These are phyloP conservation scores for Phthorimaea operculella DNA, from an alignment of 1,140 invertebrate species.

Conservation along the genomic window DNA sequence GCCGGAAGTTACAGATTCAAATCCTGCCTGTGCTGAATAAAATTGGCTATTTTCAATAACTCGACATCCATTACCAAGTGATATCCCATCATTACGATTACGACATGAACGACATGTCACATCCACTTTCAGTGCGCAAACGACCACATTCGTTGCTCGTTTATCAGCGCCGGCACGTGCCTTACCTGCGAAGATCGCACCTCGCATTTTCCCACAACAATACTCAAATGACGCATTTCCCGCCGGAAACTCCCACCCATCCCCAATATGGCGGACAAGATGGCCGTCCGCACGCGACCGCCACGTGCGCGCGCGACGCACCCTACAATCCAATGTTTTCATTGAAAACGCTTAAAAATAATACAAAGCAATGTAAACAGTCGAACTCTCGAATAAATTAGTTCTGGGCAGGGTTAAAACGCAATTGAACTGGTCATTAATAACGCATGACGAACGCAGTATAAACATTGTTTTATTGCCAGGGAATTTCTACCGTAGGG, in stretches of 20 bases:
- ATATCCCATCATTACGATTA: too few relatives aligned
- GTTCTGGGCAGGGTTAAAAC: conserved; percentile 52
- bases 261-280: conserved; percentile 34
- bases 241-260: conserved; percentile 57
- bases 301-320: conserved; percentile 34
- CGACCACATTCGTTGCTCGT: too few relatives aligned
- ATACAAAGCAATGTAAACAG: conserved; percentile 43
- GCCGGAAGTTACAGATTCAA: too few relatives aligned
- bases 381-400: conserved; percentile 55
- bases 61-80: background rate
- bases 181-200: conserved; percentile 13
- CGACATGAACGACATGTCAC: too few relatives aligned
- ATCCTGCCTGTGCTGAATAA: too few relatives aligned
- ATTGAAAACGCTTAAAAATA: conserved; percentile 59
- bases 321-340: conserved; percentile 45
- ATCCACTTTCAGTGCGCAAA: too few relatives aligned
- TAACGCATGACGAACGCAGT: conserved; percentile 12
- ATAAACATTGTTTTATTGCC: too few relatives aligned
- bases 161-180: background rate
- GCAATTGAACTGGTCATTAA: conserved; percentile 58
- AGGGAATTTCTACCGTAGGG: too few relatives aligned
- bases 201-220: conserved; percentile 50
- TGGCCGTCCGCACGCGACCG: conserved; percentile 41
- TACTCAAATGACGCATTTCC: conserved; percentile 31
- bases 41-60: too few relatives aligned